phyloP scores from a whole-genome alignment of 2,888 invertebrate species.

The Sminthurinus aureus region DNA sequence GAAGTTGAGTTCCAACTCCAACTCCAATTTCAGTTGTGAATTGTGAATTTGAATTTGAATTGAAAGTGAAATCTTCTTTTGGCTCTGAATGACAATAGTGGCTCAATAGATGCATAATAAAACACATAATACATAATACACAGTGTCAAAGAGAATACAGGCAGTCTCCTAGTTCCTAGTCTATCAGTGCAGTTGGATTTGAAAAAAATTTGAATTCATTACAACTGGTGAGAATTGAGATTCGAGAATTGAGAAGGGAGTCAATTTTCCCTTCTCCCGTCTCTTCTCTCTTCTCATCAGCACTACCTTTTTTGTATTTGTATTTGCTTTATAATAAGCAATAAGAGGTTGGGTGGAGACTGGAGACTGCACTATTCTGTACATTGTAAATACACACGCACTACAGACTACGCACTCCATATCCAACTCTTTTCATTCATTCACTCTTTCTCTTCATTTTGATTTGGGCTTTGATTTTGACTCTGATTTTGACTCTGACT shows the following conservation, averaged over 20 bases:
- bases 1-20: slow-evolving; percentile 7
- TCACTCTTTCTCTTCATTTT: background rate
- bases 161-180: background rate
- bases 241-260: background rate
- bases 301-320: background rate
- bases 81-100: too few species aligned
- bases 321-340: slow-evolving; percentile 6
- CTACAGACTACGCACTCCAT: background rate
- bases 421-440: background rate
- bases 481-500: too few species aligned
- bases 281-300: background rate
- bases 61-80: background rate
- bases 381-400: background rate
- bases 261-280: background rate
- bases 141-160: background rate
- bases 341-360: background rate
- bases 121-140: background rate
- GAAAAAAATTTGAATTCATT: background rate
- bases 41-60: background rate
- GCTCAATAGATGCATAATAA: too few species aligned
- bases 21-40: background rate
- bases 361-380: background rate
- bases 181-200: background rate
- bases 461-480: background rate
- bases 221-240: background rate